Conservation (phyloP, 2,113 vertebrate species). For the Zosterops lateralis region DNA sequence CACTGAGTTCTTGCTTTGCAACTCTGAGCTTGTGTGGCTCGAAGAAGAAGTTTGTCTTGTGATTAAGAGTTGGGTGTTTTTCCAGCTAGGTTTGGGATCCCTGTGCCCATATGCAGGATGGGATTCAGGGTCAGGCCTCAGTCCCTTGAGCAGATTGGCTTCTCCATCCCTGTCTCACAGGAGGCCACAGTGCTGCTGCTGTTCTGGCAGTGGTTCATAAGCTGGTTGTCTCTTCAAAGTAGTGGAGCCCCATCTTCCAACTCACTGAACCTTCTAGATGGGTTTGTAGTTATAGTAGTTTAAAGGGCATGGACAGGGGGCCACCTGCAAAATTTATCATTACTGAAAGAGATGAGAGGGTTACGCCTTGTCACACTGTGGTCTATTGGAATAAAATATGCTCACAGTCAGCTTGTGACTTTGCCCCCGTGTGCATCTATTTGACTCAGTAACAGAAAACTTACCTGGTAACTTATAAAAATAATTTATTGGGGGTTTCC, state of each 20-base stretch:
- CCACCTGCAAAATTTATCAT: no score
- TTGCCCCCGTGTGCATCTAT: rapidly evolving
- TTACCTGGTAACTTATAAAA: neutral
- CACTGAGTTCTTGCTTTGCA: neutral
- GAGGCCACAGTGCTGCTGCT: no score
- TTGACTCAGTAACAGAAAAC: neutral
- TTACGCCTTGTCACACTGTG: neutral
- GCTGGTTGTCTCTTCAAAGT: no score
- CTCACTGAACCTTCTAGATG: no score
- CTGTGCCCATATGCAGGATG: neutral
- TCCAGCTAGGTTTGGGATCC: neutral
- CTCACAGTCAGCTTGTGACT: neutral
- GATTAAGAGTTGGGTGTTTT: neutral
- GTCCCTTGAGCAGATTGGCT: no score
- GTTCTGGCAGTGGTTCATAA: no score
- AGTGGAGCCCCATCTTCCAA: no score
- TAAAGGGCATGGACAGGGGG: no score
- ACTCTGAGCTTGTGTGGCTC: neutral
- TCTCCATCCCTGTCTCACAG: no score
- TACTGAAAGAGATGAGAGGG: neutral
- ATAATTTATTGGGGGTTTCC: neutral
- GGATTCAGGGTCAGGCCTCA: no score
- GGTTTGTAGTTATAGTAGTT: no score
- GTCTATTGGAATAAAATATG: neutral
- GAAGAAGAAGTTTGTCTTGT: neutral